Base-by-base conservation (phyloP, 2,888 invertebrate genomes). In the Sussaba pulchella region DNA sequence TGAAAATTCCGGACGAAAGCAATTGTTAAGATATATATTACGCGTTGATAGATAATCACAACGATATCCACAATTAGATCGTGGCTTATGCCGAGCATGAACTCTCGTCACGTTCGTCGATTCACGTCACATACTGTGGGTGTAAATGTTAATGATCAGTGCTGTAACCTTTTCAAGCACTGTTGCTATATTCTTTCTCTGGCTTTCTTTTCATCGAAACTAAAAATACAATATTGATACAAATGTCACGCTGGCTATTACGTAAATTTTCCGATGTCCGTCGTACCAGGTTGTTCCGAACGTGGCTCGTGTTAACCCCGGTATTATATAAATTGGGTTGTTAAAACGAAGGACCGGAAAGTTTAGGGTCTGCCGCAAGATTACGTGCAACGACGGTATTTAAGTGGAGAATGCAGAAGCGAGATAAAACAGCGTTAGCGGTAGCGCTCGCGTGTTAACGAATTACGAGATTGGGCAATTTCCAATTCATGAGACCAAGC, bases 401-500 rank as follows among this genome's bases (percentile, higher is more conserved):
- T 9, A 26, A 47, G 47, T 14, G n/a, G 14, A 8, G 26, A 26
- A 10, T 8, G 19, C 10, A 12, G 39, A 61, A 50, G 72, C 52
- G 61, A 52, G 67, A 31, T 31, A 78, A 67, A 61, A 43, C 31
- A 43, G 9, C 77, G 41, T 19, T 52, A 36, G 66, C 72, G 43
- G 57, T 8, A 14, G 57, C 67, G 52, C 36, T 64, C 41, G 61
- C 57, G 73, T 64, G 69, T 78, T 74, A 69, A 64, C 64, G 69
- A 78, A 78, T 74, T 50, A 72, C 66, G 14, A 19, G 12, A 70
- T 77, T 63, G 64, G 71, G 57, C 50, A 31, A 74, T 79, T 79
- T 52, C 64, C 70, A 71, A 75, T 79, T 79, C 66, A 79, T 66
- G 70, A 74, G 75, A 14, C 47, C 19, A 31, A 50, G 39, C 26